phyloP scores from a whole-genome alignment of 2,113 vertebrate genomes.

The Glareola pratincola region DNA sequence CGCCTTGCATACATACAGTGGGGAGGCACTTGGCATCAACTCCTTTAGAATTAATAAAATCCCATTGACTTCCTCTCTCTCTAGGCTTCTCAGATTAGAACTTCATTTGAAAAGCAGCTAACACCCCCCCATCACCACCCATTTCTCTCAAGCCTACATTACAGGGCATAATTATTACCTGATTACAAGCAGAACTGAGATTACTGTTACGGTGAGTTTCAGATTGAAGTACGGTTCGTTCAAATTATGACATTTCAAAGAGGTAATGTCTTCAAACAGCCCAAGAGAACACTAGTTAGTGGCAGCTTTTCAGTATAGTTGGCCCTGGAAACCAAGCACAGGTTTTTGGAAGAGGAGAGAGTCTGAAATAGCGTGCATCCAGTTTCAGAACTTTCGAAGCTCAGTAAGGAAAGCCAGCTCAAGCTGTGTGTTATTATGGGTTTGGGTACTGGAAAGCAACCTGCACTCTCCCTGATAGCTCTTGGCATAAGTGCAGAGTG shows the following conservation, averaged over 20 bases:
- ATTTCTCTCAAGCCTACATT: not conserved
- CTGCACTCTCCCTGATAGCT: not conserved
- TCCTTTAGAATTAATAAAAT: not conserved
- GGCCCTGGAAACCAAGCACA: not conserved
- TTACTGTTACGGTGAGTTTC: not conserved
- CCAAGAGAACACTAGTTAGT: not conserved
- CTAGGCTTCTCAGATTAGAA: not conserved
- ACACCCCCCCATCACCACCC: not conserved
- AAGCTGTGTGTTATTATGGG: not conserved
- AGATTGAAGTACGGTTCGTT: not conserved
- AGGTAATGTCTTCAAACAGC: not conserved
- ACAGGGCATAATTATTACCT: not conserved
- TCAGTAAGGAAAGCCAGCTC: not conserved
- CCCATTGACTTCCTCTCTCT: not conserved
- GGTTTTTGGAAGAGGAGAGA: not conserved
- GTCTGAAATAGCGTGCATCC: not conserved
- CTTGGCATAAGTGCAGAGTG: not conserved
- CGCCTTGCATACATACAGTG: not conserved
- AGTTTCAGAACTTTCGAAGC: not conserved
- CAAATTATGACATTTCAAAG: not conserved
- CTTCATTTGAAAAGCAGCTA: not conserved
- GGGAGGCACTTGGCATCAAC: not conserved
- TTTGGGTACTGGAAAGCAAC: not conserved
- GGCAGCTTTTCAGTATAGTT: not conserved
- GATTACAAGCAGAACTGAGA: not conserved